Evolutionary conservation across 2,113 vertebrate species (phyloP), one percentile per base, ranked within the genome.

Genomic region (Gopherus evgoodei): DNA sequence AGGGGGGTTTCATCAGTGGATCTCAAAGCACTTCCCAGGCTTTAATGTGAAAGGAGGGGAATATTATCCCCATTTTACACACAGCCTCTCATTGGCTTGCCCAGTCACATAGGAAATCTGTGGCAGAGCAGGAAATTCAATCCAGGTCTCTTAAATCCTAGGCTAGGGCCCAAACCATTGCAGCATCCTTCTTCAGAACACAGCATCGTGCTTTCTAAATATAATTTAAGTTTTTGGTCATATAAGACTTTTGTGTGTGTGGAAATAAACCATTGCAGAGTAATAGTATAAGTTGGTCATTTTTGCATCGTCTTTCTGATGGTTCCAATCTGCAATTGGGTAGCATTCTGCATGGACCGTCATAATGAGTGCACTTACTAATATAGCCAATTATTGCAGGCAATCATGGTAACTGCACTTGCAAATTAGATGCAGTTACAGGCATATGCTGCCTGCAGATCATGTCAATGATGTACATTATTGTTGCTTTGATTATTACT

Each of bases 321-420:
- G 79, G 42, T 81, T 16, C 90, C 62, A 47, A 2, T 79, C 69
- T n/a, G 3, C 10, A 81, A 38, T 56, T 2, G 2, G 42, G 42
- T 52, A 87, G 90, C 50, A 3, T 31, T 53, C n/a, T 42, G 42
- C 42, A 44, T 76, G 42, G 72, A 27, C 21, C 6, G 38, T 92
- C 42, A 59, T 92, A 96, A 93, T 86, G 87, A 79, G 75, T 56
- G 92, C 57, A 16, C 54, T 94, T 87, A 14, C 72, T 89, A 90
- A 81, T 21, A 88, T 79, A 52, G 79, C 79, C 86, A 92, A 78
- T 93, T 52, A 72, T 87, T 95, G 96, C 96, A 94, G 91, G 54
- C 79, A 82, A 53, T 0, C 0, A 31, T 86, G 79, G 56, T 53
- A 25, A 24, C 56, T 85, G 50, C 3, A 2, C 35, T 85, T 3